A percentile compares a stretch with the other conserved stretches of the same genome.
These are phyloP conservation scores for Tuberolachnus salignus DNA, from an alignment of 2,888 invertebrate genomes.

Conservation along the genomic window DNA sequence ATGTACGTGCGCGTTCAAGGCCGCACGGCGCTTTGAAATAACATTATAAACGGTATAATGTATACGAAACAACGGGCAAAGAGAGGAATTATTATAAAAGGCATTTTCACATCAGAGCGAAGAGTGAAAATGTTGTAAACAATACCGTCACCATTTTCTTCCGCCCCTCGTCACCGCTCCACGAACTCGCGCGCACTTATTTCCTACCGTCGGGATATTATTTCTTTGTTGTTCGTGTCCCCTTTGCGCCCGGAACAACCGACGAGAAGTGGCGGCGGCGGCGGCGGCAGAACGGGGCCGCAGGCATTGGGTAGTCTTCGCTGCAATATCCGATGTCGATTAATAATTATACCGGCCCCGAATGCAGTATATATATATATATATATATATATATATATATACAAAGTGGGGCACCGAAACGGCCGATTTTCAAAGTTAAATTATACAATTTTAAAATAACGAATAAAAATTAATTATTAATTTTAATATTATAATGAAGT, in stretches of 20 bases:
- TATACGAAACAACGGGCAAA: not conserved
- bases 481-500: too few species aligned
- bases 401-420: too few species aligned
- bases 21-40: not conserved
- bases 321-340: not conserved
- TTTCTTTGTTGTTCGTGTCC: not conserved
- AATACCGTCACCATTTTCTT: not conserved
- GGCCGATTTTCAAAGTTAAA: too few species aligned
- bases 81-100: not conserved
- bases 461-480: too few species aligned
- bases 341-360: not conserved
- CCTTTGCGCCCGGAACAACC: too few species aligned
- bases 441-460: too few species aligned
- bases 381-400: too few species aligned
- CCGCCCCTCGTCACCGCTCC: too few species aligned
- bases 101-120: constrained; percentile 11
- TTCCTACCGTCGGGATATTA: not conserved
- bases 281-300: too few species aligned
- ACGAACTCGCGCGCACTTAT: not conserved
- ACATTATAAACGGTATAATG: not conserved
- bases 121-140: not conserved
- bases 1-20: constrained; percentile 16
- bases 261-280: too few species aligned
- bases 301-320: too few species aligned
- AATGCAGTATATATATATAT: too few species aligned